Base-by-base conservation (phyloP, 1,140 invertebrate species). In the Copidosoma floridanum region DNA sequence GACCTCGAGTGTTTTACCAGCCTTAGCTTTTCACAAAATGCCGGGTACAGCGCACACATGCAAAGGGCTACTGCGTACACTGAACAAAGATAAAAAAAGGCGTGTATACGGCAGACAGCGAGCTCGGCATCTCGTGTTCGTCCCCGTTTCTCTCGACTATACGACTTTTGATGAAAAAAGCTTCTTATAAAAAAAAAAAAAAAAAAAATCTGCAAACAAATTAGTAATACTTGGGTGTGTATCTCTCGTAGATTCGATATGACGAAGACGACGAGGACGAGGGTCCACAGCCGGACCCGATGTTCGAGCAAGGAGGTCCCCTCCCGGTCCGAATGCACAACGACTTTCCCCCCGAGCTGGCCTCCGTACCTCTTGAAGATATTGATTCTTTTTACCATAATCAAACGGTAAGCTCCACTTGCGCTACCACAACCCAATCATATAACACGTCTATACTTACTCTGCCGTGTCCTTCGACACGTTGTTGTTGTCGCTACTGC, bases 211-310 rank as follows among this genome's bases (percentile, higher is more conserved):
- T n/a, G n/a, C n/a, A n/a, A n/a, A n/a, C n/a, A n/a, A n/a, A n/a
- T n/a, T n/a, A n/a, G n/a, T n/a, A n/a, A n/a, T n/a, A n/a, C n/a
- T n/a, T n/a, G n/a, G n/a, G 23, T 44, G 48, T 24, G 38, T 52
- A 64, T 56, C 32, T 74, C n/a, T 71, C 78, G 37, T 81, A 95
- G 92, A 88, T 92, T 84, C 91, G 91, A 81, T 94, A 94, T 85
- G 92, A 95, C 81, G 93, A 95, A 84, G 92, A 95, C 83, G 93
- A 95, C 83, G 93, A 94, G 84, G 93, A 95, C 86, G 93, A 95
- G 86, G 93, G 91, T 78, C 92, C 92, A 74, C 91, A 94, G 83
- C 91, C 94, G 75, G 93, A 96, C 83, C 87, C 90, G 70, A 92
- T 90, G 81, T 85, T 96, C 83, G 94, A 95, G 84, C 92, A 93